Evolutionary conservation across 2,113 vertebrate species (phyloP), one percentile per base, ranked within the genome.

Genomic region (Corydoras maculifer): DNA sequence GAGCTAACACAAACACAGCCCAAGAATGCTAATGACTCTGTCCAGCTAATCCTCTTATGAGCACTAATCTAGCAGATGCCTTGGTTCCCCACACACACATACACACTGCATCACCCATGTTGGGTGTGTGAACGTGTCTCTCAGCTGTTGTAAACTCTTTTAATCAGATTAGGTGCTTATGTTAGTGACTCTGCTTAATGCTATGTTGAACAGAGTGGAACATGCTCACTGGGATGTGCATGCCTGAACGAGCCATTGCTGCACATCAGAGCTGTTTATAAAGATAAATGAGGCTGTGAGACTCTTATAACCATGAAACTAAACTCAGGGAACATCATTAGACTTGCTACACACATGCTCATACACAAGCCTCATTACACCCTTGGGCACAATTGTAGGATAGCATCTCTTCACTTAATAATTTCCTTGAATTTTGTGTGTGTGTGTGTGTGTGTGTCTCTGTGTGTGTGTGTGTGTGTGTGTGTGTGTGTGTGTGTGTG

Each of bases 31-130:
- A 77, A 77, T 77, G 70, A 53, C 62, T 73, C 62, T 67, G 59
- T 60, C 54, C 58, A n/a, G 58, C 57, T 73, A 69, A 73, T 73
- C 75, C 62, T 58, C n/a, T 77, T 76, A 76, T 58, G 68, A 69
- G 66, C 48, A 18, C 62, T 73, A 77, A 77, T 68, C 70, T 73
- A 51, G 61, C 70, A 72, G 53, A 65, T 63, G 53, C 70, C n/a
- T 6, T 62, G 30, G 70, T 31, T 57, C 11, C 62, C 25, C 51
- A 43, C 62, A 61, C 14, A 11, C 51, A 32, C 48, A 50, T 59
- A 32, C 25, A 4, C 29, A 9, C 4, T 62, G 57, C 25, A 51
- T 68, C 49, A 35, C 14, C 59, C 15, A n/a, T 70, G 50, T 55
- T 70, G 32, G 49, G 54, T 55, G 69, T 61, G 58, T 59, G 64